Evolutionary conservation across 92 coral and sea anemone species (phyloP).

Genomic region (Porites lobata): DNA sequence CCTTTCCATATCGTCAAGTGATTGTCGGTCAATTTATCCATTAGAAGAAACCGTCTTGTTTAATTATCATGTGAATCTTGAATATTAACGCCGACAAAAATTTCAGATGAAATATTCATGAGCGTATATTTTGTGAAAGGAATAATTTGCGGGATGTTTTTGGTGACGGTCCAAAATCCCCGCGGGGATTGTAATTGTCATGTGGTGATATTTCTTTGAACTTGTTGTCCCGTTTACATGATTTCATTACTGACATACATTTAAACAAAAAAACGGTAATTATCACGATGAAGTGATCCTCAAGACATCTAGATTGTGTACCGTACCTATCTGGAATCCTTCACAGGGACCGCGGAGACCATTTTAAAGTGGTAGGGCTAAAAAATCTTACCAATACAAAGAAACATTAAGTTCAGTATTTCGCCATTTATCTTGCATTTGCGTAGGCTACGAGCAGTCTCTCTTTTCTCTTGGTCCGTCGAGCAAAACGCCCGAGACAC

Average conservation of each 20-base stretch:
- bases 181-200: neutral
- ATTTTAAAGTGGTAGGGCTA: no score
- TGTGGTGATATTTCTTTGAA: neutral
- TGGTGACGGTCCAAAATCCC: conserved; percentile 13
- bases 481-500: no score
- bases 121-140: neutral
- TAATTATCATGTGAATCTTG: conserved; percentile 18
- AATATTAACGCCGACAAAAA: conserved; percentile 22
- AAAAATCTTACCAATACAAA: no score
- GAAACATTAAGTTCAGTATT: no score
- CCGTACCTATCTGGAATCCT: neutral
- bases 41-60: neutral
- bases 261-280: neutral
- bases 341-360: no score
- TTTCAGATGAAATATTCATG: conserved; percentile 21
- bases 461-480: no score
- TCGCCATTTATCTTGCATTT: no score
- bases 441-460: no score
- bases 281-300: no score
- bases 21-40: conserved; percentile 12
- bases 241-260: neutral
- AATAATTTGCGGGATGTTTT: conserved; percentile 1
- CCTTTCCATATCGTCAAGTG: neutral
- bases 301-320: no score
- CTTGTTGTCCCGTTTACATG: neutral